Conservation (phyloP, 1,140 invertebrate species). For the Leptinotarsa defecta region DNA sequence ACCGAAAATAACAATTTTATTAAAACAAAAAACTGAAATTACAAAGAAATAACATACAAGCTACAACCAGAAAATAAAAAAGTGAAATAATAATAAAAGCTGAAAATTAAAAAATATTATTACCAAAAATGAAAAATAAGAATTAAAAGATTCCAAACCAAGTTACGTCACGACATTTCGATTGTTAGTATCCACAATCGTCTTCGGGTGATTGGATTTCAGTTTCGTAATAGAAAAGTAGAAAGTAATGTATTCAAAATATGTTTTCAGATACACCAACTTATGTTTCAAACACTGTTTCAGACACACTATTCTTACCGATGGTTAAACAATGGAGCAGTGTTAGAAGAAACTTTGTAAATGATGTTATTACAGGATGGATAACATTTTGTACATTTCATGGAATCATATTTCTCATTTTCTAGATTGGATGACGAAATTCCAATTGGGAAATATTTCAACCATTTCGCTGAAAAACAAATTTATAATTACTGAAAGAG, state of each 20-base stretch:
- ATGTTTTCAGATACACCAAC: neutral
- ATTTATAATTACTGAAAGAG: neutral
- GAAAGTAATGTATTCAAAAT: neutral
- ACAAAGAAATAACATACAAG: no score
- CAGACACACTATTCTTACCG: neutral
- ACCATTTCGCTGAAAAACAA: conserved; percentile 40
- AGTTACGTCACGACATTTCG: no score
- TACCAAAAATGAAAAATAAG: no score
- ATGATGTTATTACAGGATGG: conserved; percentile 26
- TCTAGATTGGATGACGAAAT: conserved; percentile 20
- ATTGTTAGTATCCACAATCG: no score
- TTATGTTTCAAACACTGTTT: neutral
- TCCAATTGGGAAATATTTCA: conserved; percentile 23
- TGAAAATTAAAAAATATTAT: no score
- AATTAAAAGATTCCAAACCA: no score
- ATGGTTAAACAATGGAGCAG: neutral
- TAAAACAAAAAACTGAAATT: no score
- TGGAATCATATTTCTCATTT: conserved; percentile 31
- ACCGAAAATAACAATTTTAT: no score
- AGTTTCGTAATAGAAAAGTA: no score
- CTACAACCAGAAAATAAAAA: no score
- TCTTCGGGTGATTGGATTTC: no score
- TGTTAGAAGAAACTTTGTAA: conserved; percentile 31
- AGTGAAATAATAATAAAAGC: no score
- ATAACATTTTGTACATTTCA: conserved; percentile 30